A percentile compares a stretch with the other conserved stretches of the same genome.
phyloP scores from a whole-genome alignment of 2,113 vertebrate species.

The Rutilus rutilus region DNA sequence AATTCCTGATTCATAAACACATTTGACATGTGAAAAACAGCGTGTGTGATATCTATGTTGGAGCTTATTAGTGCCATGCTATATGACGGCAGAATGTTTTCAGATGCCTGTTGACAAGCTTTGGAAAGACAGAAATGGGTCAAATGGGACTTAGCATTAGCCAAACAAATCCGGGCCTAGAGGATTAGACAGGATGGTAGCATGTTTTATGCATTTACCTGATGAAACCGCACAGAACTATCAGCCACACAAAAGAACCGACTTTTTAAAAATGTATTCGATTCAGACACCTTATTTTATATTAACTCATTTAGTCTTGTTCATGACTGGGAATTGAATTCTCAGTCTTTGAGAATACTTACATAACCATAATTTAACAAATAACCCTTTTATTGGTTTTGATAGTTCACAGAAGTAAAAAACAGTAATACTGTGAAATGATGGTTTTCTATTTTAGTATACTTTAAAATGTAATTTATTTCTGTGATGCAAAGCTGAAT shows the following conservation, averaged over 20 bases:
- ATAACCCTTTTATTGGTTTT: not conserved
- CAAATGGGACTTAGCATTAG: slow-evolving; percentile 88
- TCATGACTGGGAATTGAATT: not conserved
- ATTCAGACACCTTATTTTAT: not conserved
- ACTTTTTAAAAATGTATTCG: not conserved
- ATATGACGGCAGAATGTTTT: slow-evolving; percentile 58
- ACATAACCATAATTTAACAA: not conserved
- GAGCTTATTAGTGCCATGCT: slow-evolving; percentile 58
- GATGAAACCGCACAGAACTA: slow-evolving; percentile 67
- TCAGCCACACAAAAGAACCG: not conserved
- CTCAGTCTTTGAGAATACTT: not conserved
- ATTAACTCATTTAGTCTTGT: not conserved
- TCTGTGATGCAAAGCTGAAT: no score
- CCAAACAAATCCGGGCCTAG: slow-evolving; percentile 87
- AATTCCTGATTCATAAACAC: not conserved
- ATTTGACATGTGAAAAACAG: slow-evolving; percentile 35
- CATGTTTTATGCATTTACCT: slow-evolving; percentile 83
- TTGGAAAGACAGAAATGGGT: slow-evolving; percentile 80
- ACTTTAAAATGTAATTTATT: no score
- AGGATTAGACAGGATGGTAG: slow-evolving; percentile 85
- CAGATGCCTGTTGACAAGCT: slow-evolving; percentile 72
- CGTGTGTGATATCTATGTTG: slow-evolving; percentile 13
- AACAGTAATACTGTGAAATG: no score
- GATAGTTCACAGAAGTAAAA: not conserved
- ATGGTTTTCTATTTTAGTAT: no score